These are phyloP conservation scores for Saccopteryx leptura DNA, from an alignment of 2,113 vertebrate species.

Conservation along the genomic window DNA sequence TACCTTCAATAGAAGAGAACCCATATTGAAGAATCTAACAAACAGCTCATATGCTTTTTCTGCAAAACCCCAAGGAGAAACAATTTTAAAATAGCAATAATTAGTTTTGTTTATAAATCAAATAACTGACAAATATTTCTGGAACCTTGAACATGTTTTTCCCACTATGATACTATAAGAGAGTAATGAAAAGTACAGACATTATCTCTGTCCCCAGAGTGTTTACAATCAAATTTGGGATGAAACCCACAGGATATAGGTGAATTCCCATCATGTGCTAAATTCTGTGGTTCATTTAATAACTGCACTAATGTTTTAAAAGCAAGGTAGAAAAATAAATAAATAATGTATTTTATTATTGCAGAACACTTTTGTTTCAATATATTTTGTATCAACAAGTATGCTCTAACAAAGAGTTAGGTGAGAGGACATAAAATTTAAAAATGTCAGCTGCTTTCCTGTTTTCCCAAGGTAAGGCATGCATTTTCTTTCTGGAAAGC, in stretches of 20 bases:
- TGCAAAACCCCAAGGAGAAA: background rate
- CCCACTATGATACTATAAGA: background rate
- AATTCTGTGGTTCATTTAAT: background rate
- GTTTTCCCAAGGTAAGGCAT: background rate
- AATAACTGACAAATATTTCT: background rate
- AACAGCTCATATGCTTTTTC: background rate
- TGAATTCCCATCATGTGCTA: too few relatives aligned
- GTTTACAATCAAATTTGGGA: background rate
- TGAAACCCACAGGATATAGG: background rate
- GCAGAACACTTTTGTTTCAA: background rate
- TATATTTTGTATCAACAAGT: background rate
- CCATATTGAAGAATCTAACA: background rate
- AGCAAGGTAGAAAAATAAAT: background rate
- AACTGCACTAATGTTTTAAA: background rate
- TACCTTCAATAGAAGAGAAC: background rate
- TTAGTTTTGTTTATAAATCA: background rate
- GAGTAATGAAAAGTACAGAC: background rate
- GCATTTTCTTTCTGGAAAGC: background rate
- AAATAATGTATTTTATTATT: background rate
- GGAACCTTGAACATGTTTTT: background rate
- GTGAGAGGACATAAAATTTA: background rate
- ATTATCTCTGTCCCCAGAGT: background rate
- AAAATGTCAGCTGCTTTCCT: background rate
- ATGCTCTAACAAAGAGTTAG: background rate
- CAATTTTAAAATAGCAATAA: background rate